Conservation (phyloP, 2,888 invertebrate species). For the Macaria notata region DNA sequence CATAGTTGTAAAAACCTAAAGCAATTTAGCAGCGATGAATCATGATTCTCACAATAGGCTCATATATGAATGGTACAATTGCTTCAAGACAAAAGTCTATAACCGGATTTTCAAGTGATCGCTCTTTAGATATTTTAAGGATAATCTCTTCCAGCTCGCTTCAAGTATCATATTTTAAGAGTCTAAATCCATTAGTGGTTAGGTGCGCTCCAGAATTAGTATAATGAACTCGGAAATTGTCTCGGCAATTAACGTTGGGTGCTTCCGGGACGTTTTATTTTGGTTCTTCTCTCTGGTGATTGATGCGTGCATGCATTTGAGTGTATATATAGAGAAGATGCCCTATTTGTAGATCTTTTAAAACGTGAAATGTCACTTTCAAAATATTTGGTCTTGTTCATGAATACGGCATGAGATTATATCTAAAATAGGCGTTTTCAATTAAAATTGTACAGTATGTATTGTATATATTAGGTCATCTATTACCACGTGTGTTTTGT, state of each 20-base stretch:
- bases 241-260: conserved; percentile 61
- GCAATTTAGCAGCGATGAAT: conserved; percentile 1
- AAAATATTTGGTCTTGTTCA: too few species aligned
- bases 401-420: too few species aligned
- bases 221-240: conserved; percentile 60
- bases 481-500: too few species aligned
- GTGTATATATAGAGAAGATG: not conserved
- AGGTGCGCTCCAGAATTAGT: conserved; percentile 61
- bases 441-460: too few species aligned
- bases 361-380: too few species aligned
- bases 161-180: conserved; percentile 31
- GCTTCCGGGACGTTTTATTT: conserved; percentile 62
- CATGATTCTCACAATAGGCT: not conserved
- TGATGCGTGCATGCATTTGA: conserved; percentile 21
- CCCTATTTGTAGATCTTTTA: not conserved
- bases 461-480: too few species aligned
- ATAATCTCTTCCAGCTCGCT: conserved; percentile 32
- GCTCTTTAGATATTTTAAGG: conserved; percentile 11
- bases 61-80: too few species aligned
- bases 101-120: conserved; percentile 17
- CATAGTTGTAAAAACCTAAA: not conserved
- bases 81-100: conserved; percentile 1
- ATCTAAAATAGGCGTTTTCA: too few species aligned
- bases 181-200: conserved; percentile 41
- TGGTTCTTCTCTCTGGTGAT: conserved; percentile 25